Base-by-base conservation (phyloP, 2,888 invertebrate species). In the Platynereis dumerilii region DNA sequence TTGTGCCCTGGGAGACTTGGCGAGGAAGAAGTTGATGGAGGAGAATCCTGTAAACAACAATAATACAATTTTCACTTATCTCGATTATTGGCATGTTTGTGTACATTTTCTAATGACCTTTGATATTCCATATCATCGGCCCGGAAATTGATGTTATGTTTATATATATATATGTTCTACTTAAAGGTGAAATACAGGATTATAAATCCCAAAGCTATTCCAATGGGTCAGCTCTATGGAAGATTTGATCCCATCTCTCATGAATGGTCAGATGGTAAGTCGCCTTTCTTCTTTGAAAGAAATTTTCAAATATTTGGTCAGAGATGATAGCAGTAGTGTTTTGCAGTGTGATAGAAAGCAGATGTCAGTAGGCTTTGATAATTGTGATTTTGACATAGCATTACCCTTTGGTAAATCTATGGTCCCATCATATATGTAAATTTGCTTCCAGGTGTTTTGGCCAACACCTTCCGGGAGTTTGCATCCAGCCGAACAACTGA, bases 221-320 rank as follows among this genome's bases (percentile, higher is more conserved):
- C 80, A 2, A 83, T 83, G 80, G 83, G 81, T 28, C 82, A 83
- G 72, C 72, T 83, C 65, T 83, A 83, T 69, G 83, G 83, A n/a
- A 69, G 80, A 58, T 83, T 83, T 78, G 83, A 83, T 71, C 81
- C 82, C 24, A 79, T 83, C 22, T 83, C 83, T 12, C 82, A 83
- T 70, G 83, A 83, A 66, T 83, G 83, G 83, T 78, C 81, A 61
- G 83, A 83, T 74, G 83, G 83, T 82, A 64, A 67, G 76, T 52
- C n/a, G n/a, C n/a, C n/a, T n/a, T n/a, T n/a, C n/a, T n/a, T n/a
- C n/a, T n/a, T n/a, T n/a, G n/a, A n/a, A n/a, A n/a, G n/a, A n/a
- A n/a, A n/a, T n/a, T n/a, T n/a, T n/a, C n/a, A n/a, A n/a, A n/a
- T n/a, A n/a, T n/a, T n/a, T n/a, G n/a, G n/a, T n/a, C n/a, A n/a